Percentiles rank a stretch among this genome's conserved stretches.
Conservation (phyloP, 2,113 vertebrate species). For the Pholis gunnellus region DNA sequence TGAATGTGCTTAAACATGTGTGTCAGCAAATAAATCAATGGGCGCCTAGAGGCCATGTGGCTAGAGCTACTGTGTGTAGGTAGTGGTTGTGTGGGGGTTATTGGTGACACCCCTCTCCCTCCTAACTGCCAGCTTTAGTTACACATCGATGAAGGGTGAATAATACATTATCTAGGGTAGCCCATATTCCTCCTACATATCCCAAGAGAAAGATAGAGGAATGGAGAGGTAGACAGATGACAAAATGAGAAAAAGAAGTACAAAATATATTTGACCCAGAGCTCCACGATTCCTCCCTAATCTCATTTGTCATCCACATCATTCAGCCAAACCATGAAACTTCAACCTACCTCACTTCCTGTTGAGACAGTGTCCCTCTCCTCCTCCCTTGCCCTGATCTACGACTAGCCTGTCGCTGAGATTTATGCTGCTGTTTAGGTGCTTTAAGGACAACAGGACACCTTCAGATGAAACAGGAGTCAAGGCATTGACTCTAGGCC, state of each 20-base stretch:
- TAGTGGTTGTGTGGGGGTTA: slow-evolving; percentile 64
- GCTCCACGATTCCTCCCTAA: background rate
- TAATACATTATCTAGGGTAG: slow-evolving; percentile 80
- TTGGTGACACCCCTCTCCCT: slow-evolving; percentile 68
- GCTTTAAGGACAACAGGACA: slow-evolving; percentile 46
- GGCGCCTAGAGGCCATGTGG: slow-evolving; percentile 68
- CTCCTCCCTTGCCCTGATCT: slow-evolving; percentile 9
- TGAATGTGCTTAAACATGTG: slow-evolving; percentile 31
- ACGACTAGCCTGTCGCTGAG: background rate
- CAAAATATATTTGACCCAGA: slow-evolving; percentile 17
- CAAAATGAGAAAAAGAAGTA: slow-evolving; percentile 26
- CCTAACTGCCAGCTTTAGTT: slow-evolving; percentile 80
- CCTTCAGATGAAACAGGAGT: slow-evolving; percentile 46
- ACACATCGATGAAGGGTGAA: slow-evolving; percentile 85
- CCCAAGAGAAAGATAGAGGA: slow-evolving; percentile 38
- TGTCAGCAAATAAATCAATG: slow-evolving; percentile 80
- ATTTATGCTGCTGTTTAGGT: slow-evolving; percentile 30
- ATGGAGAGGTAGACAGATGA: slow-evolving; percentile 37
- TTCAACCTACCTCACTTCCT: slow-evolving; percentile 42
- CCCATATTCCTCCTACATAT: slow-evolving; percentile 51
- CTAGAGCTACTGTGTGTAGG: slow-evolving; percentile 49
- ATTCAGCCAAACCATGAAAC: slow-evolving; percentile 30
- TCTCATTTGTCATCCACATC: slow-evolving; percentile 26
- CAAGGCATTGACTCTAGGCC: slow-evolving; percentile 28
- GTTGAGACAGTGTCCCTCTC: slow-evolving; percentile 5